Percentiles rank a stretch among this genome's conserved stretches.
These are phyloP conservation scores for Epizoanthus scotinus DNA, from an alignment of 92 coral and sea anemone genomes.

Conservation along the genomic window DNA sequence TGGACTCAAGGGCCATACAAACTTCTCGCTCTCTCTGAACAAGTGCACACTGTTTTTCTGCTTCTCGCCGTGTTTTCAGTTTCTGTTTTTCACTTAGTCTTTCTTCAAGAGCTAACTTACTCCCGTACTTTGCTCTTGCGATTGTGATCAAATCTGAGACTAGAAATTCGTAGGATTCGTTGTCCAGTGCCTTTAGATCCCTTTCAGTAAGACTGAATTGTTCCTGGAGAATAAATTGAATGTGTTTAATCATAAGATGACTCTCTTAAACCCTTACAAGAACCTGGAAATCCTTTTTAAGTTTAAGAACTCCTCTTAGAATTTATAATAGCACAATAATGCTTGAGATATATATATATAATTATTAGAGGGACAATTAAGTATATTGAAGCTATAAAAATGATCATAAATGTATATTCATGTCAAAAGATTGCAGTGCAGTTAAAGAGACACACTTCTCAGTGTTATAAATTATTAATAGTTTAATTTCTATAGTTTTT, in stretches of 20 bases:
- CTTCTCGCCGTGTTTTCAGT: conserved; percentile 82
- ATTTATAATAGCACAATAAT: no score
- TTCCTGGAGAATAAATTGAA: conserved; percentile 59
- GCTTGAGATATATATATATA: no score
- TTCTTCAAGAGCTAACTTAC: conserved; percentile 76
- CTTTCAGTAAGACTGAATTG: conserved; percentile 97
- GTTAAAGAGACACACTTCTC: no score
- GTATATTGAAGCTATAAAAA: no score
- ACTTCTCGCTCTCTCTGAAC: conserved; percentile 87
- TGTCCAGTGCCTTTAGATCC: conserved; percentile 83
- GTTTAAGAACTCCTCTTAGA: no score
- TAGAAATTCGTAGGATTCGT: conserved; percentile 89
- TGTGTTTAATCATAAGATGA: not conserved
- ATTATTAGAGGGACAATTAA: no score
- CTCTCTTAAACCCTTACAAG: no score
- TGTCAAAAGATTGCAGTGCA: no score
- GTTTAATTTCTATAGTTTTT: no score
- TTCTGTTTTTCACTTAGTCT: conserved; percentile 76
- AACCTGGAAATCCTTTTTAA: no score
- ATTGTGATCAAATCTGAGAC: conserved; percentile 92
- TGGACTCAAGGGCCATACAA: conserved; percentile 68
- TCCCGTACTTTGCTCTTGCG: conserved; percentile 91
- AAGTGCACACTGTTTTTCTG: conserved; percentile 93
- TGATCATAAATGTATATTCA: no score
- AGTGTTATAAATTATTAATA: no score